Evolutionary conservation across 2,888 invertebrate species (phyloP), one percentile per base, ranked within the genome.

Genomic region (Chironomus tentans): DNA sequence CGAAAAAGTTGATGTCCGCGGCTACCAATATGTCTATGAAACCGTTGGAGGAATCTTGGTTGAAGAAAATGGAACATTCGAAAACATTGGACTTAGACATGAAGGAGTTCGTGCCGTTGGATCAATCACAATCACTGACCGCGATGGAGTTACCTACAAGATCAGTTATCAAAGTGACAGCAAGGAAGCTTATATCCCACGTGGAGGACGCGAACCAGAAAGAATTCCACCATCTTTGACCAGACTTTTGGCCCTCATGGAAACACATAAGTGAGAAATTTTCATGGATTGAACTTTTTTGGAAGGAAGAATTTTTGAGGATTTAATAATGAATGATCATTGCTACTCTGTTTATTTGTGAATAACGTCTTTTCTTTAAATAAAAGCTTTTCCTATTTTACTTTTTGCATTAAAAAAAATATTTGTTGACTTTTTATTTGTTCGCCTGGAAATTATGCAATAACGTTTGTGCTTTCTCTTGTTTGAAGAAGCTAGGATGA

Each of bases 31-130:
- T 38, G 62, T 38, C 18, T 73, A 80, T 46, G 81, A 83, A 77
- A 83, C 83, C 2, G 82, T 82, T 74, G 83, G 83, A 46, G 83
- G 83, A 5, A 81, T 83, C 22, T 80, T 81, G 18, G 82, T 78
- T 0, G 81, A 82, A 77, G 82, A 83, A 77, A 79, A 78, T 38
- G 82, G 81, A 5, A 79, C 79, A 65, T 82, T 83, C 12, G 80
- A 81, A 70, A 73, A 65, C 18, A 46, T 73, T 62, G 73, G 73
- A 46, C 28, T 73, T 13, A 28, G 50, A 18, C n/a, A n/a, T 65
- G 73, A 73, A 65, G 73, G 73, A 18, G 62, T 65, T 18, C 38
- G 47, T 18, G 46, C 46, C 38, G 22, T 50, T 12, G 73, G 73
- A 1, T 5, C 15, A 21, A 22, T 73, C 2, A 12, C 15, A 12